Conservation (phyloP, 35 echinoderm and acorn worm species). For the Nesometra sesokonis region DNA sequence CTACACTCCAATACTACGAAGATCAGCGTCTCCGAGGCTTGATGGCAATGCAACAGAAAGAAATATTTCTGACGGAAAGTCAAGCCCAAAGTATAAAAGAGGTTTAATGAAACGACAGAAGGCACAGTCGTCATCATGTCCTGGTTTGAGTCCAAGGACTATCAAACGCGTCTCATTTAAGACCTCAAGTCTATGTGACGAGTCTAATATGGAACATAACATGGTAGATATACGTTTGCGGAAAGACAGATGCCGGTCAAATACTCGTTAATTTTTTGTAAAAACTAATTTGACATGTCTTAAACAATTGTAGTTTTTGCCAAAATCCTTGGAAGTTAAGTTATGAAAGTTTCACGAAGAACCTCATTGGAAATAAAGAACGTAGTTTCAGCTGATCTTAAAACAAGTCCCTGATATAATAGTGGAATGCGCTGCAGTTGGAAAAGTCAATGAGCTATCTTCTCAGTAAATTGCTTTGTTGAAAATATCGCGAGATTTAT, state of each 20-base stretch:
- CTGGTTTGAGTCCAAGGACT: neutral
- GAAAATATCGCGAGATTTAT: too few species aligned
- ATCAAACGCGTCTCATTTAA: neutral
- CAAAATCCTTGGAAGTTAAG: too few species aligned
- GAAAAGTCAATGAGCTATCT: too few species aligned
- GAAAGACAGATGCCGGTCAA: neutral
- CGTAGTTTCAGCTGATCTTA: too few species aligned
- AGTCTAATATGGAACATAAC: neutral
- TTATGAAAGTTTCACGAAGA: too few species aligned
- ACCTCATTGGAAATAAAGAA: too few species aligned
- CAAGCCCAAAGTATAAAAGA: neutral
- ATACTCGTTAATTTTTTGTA: neutral
- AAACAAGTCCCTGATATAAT: too few species aligned
- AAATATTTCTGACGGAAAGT: neutral
- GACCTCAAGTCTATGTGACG: neutral
- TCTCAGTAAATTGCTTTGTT: too few species aligned
- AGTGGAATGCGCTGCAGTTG: too few species aligned
- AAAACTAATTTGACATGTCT: too few species aligned
- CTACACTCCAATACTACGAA: neutral
- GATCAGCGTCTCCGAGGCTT: neutral
- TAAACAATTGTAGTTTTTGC: too few species aligned
- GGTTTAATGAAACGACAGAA: neutral
- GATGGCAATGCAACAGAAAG: neutral
- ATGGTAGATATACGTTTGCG: neutral
- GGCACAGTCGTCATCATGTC: neutral